These are phyloP conservation scores for Rhodophaea formosa DNA, from an alignment of 2,888 invertebrate species.

Conservation along the genomic window DNA sequence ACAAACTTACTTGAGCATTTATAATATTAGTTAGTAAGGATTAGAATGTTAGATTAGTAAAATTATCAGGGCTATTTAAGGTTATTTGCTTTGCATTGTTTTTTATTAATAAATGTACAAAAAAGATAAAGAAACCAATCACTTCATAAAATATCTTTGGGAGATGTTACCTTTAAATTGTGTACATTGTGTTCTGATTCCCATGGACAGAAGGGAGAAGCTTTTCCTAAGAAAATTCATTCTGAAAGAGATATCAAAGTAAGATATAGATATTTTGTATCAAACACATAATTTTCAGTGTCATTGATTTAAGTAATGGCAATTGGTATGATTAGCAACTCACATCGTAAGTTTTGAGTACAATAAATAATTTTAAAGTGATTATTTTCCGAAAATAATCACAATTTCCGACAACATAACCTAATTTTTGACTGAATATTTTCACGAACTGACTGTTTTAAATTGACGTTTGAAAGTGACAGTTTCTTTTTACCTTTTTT, in stretches of 20 bases:
- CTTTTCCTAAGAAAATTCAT: slow-evolving; percentile 71
- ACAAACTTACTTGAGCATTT: too few relatives aligned
- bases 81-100: too few relatives aligned
- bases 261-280: too few relatives aligned
- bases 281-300: background rate
- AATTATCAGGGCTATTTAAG: too few relatives aligned
- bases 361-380: background rate
- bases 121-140: background rate
- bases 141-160: too few relatives aligned
- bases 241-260: slow-evolving; percentile 51
- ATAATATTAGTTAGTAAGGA: too few relatives aligned
- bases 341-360: background rate
- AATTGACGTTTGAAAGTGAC: background rate
- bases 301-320: background rate
- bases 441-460: background rate
- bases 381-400: background rate
- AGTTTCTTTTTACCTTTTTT: background rate
- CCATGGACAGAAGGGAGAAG: slow-evolving; percentile 56
- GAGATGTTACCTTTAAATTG: slow-evolving; percentile 45
- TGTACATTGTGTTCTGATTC: slow-evolving; percentile 55
- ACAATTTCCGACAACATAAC: background rate
- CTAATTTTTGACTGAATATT: background rate
- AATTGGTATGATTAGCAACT: background rate
- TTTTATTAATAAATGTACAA: slow-evolving; percentile 6
- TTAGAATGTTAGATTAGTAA: too few relatives aligned